These are phyloP conservation scores for Cynopterus sphinx DNA, from an alignment of 2,797 vertebrate species.

Conservation along the genomic window DNA sequence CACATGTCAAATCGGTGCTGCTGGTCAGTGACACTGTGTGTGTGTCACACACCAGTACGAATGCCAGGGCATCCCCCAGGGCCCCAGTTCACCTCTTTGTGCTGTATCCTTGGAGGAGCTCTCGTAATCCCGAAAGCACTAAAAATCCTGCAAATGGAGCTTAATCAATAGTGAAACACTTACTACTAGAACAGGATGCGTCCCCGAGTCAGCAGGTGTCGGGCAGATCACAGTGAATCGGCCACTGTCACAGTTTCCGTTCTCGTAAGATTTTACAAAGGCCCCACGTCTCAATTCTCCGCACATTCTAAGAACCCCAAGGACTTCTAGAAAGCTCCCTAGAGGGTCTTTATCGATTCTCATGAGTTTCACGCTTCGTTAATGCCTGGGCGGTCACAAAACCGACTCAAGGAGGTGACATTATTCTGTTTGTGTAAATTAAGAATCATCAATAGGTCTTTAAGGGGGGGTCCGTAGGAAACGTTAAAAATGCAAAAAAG, in stretches of 20 bases:
- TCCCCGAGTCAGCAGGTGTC: too few species aligned
- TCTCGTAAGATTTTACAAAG: too few species aligned
- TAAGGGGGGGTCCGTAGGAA: not conserved
- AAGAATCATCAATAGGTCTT: not conserved
- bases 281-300: too few species aligned
- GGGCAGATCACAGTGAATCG: not conserved
- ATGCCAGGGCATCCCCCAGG: too few species aligned
- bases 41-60: accelerated
- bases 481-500: not conserved
- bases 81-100: not conserved
- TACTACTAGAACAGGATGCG: too few species aligned
- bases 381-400: not conserved
- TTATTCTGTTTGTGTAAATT: not conserved
- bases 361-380: not conserved
- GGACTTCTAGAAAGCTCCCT: not conserved
- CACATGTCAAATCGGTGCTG: not conserved
- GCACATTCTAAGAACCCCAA: not conserved
- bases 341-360: not conserved
- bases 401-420: not conserved
- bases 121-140: not conserved
- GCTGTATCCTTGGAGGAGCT: not conserved
- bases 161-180: not conserved
- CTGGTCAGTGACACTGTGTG: not conserved
- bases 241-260: not conserved
- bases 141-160: not conserved